These are phyloP conservation scores for Trichonephila clavata DNA, from an alignment of 1,140 invertebrate genomes.

Conservation along the genomic window DNA sequence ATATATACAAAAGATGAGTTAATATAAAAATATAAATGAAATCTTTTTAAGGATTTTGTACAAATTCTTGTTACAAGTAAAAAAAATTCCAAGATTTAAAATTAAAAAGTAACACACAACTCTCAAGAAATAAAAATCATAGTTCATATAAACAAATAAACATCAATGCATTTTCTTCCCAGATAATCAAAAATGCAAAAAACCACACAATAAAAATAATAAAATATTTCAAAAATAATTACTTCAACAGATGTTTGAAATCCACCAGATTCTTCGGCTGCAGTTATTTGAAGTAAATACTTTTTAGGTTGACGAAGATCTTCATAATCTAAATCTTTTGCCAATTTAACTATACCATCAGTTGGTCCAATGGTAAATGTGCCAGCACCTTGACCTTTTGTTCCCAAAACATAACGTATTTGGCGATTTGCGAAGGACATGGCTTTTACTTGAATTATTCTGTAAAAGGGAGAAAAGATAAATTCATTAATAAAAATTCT, in stretches of 20 bases:
- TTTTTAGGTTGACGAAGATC: conserved; percentile 95
- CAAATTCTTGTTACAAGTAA: no score
- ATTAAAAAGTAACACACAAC: no score
- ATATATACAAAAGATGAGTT: no score
- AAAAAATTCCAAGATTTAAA: no score
- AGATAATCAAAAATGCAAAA: no score
- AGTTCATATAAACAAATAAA: no score
- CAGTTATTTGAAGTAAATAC: conserved; percentile 94
- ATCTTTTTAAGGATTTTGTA: no score
- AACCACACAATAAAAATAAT: no score
- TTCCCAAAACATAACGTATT: conserved; percentile 95
- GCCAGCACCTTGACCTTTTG: conserved; percentile 95
- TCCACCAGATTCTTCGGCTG: conserved; percentile 96
- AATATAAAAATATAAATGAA: no score
- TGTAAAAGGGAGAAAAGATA: conserved; percentile 80
- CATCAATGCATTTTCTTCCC: no score
- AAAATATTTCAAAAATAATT: conserved; percentile 76
- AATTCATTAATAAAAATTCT: no score
- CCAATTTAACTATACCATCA: conserved; percentile 95
- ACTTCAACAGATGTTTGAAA: conserved; percentile 97
- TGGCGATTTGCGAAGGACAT: conserved; percentile 97
- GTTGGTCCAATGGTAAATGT: conserved; percentile 97
- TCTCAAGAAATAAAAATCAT: no score
- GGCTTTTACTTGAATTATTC: conserved; percentile 97
- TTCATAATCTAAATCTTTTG: conserved; percentile 97